A percentile compares a stretch with the other conserved stretches of the same genome.
phyloP scores from a whole-genome alignment of 2,888 invertebrate species.

The Rhamphomyia laevipes region DNA sequence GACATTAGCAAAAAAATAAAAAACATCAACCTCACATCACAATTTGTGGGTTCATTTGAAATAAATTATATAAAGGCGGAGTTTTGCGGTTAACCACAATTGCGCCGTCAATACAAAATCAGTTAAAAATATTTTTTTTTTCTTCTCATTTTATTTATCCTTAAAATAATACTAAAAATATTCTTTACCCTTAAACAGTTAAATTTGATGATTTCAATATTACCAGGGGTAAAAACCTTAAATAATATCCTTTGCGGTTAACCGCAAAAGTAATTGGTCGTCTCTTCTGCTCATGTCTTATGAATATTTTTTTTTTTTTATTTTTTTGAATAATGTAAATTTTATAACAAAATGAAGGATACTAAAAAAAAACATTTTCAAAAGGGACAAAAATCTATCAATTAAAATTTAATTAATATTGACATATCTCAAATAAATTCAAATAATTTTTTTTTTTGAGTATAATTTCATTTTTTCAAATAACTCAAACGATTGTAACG shows the following conservation, averaged over 20 bases:
- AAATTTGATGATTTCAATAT: not conserved
- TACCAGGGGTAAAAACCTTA: slow-evolving; percentile 3
- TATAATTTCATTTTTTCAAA: not conserved
- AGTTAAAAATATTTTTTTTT: not conserved
- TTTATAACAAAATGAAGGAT: slow-evolving; percentile 14
- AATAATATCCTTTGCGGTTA: slow-evolving; percentile 29
- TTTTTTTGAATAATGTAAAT: not conserved
- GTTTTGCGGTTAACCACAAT: slow-evolving; percentile 2
- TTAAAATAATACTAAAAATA: not conserved
- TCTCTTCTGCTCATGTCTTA: slow-evolving; percentile 22
- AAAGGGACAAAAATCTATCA: too few relatives aligned
- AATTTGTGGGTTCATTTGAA: slow-evolving; percentile 2
- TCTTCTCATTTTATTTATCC: not conserved
- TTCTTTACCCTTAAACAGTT: not conserved
- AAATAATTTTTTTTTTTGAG: not conserved
- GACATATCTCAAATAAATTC: not conserved
- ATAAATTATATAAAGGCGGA: not conserved
- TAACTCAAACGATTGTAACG: slow-evolving; percentile 7
- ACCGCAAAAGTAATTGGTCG: slow-evolving; percentile 39
- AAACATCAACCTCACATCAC: slow-evolving; percentile 12
- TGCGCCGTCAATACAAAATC: not conserved
- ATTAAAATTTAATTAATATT: too few relatives aligned
- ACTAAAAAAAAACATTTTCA: not conserved
- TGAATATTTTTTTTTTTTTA: not conserved
- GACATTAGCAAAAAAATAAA: slow-evolving; percentile 10